phyloP scores from a whole-genome alignment of 2,113 vertebrate species.

The Pituophis catenifer region DNA sequence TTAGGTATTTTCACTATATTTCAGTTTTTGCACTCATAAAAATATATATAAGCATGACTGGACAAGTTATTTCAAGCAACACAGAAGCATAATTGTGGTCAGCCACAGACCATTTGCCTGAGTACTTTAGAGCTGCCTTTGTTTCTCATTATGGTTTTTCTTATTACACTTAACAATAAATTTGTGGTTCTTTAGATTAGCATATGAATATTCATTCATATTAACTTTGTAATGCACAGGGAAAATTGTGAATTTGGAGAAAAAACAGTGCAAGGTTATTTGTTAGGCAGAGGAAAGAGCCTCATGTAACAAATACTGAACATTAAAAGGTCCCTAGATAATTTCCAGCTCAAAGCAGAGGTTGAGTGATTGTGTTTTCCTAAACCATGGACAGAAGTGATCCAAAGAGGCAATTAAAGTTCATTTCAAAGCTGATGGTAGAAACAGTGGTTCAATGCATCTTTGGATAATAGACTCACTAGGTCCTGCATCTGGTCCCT shows the following conservation, averaged over 20 bases:
- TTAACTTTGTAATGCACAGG: not conserved
- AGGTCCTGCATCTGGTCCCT: not conserved
- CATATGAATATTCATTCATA: slow-evolving; percentile 4
- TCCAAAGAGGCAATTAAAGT: not conserved
- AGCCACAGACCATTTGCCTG: slow-evolving; percentile 46
- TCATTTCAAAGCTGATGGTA: not conserved
- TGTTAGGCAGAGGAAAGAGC: not conserved
- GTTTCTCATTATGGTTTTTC: slow-evolving; percentile 35
- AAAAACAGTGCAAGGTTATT: not conserved
- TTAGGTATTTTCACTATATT: slow-evolving; percentile 16
- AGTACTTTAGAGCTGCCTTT: not conserved
- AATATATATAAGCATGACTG: slow-evolving; percentile 31
- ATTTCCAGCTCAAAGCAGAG: not conserved
- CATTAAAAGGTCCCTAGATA: not conserved
- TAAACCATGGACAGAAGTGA: not conserved
- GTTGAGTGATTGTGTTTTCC: not conserved
- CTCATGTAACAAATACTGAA: not conserved
- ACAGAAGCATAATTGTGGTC: slow-evolving; percentile 51
- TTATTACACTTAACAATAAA: slow-evolving; percentile 39
- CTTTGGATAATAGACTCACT: not conserved
- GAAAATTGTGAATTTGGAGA: rapidly evolving
- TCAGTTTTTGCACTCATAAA: not conserved
- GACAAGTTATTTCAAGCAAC: slow-evolving; percentile 43
- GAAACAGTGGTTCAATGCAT: not conserved
- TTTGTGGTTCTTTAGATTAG: slow-evolving; percentile 43